Evolutionary conservation across 2,113 vertebrate species (phyloP).

Genomic region (Ammospiza caudacuta): DNA sequence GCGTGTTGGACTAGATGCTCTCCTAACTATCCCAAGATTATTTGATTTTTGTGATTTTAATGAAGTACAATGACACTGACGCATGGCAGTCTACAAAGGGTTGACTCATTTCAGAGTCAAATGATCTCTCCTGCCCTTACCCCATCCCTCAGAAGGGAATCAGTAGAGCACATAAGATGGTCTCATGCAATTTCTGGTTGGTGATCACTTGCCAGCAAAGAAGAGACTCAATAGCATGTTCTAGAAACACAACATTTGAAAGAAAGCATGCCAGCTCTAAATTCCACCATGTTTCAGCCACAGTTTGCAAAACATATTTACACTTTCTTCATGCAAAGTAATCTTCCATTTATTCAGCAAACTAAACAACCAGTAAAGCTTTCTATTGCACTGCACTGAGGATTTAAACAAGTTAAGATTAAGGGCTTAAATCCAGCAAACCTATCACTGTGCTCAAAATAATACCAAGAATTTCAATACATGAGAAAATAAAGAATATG

Average conservation of each 20-base stretch:
- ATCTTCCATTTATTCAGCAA: constrained; percentile 33
- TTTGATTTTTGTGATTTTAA: not conserved
- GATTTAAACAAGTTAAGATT: constrained; percentile 61
- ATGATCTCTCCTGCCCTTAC: not conserved
- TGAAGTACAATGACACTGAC: not conserved
- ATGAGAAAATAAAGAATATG: constrained; percentile 55
- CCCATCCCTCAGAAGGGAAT: not conserved
- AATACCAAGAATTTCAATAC: constrained; percentile 67
- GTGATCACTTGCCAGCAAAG: not conserved
- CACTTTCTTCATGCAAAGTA: constrained; percentile 22
- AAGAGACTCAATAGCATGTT: not conserved
- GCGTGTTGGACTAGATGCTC: not conserved
- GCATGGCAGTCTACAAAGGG: not conserved
- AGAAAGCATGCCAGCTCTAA: not conserved
- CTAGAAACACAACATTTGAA: not conserved
- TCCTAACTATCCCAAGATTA: not conserved
- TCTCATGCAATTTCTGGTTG: not conserved
- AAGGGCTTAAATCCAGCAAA: constrained; percentile 58
- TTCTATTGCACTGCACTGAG: constrained; percentile 6
- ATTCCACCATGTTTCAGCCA: not conserved
- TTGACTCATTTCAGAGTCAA: not conserved
- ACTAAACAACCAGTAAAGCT: not conserved
- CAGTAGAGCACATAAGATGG: not conserved
- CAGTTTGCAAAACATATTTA: constrained; percentile 8
- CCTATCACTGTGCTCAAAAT: constrained; percentile 32